Evolutionary conservation across 2,113 vertebrate genomes (phyloP).

Genomic region (Leiothrix lutea): DNA sequence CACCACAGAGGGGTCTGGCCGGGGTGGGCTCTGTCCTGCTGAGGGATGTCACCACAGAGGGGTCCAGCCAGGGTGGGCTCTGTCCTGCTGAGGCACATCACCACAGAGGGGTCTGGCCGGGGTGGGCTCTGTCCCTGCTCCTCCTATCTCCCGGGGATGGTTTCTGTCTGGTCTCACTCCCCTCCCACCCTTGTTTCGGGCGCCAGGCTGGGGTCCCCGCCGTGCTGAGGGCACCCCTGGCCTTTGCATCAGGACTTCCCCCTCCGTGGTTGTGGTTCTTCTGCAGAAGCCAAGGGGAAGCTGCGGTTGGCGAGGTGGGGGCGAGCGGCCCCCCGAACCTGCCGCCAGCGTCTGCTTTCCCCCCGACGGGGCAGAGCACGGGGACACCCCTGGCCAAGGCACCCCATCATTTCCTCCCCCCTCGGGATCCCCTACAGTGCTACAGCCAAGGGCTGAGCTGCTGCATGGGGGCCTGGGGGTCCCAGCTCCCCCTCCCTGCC

Average conservation of each 20-base stretch:
- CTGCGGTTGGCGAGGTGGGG: fast-evolving
- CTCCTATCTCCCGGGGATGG: fast-evolving
- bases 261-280: background rate
- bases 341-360: background rate
- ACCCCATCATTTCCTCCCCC: no score
- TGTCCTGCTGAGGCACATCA: no score
- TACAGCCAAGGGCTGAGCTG: background rate
- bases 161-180: background rate
- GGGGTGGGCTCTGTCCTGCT: fast-evolving
- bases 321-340: fast-evolving
- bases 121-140: background rate
- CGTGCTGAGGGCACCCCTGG: background rate
- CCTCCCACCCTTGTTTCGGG: background rate
- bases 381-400: fast-evolving
- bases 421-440: fast-evolving
- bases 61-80: fast-evolving
- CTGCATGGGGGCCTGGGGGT: background rate
- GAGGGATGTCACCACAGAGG: fast-evolving
- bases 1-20: fast-evolving
- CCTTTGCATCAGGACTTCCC: background rate
- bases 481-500: background rate
- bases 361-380: fast-evolving
- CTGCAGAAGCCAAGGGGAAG: slow-evolving; percentile 36
- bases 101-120: fast-evolving
- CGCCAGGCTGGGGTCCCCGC: fast-evolving